These are phyloP conservation scores for Echinometra lucunter DNA, from an alignment of 53 echinoderm and acorn worm genomes.

Conservation along the genomic window DNA sequence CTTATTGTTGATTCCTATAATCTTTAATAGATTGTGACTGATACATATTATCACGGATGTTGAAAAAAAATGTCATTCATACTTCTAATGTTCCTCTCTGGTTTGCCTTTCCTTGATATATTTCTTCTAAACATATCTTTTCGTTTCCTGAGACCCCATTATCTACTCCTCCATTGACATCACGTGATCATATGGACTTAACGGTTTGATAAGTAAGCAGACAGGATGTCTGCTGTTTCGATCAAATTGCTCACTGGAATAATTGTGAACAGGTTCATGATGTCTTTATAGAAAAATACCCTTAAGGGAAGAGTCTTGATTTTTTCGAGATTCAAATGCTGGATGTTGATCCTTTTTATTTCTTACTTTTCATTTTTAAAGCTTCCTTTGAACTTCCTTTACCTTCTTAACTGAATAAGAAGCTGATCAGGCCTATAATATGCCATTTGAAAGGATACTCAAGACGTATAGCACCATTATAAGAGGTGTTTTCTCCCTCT, in stretches of 20 bases:
- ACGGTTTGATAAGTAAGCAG: background rate
- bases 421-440: too few relatives aligned
- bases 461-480: too few relatives aligned
- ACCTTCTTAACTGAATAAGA: too few relatives aligned
- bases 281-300: background rate
- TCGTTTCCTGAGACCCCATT: background rate
- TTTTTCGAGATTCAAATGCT: background rate
- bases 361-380: too few relatives aligned
- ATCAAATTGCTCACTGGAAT: slow-evolving; percentile 46
- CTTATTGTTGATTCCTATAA: too few relatives aligned
- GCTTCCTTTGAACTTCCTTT: too few relatives aligned
- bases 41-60: too few relatives aligned
- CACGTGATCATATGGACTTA: slow-evolving; percentile 21
- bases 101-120: background rate
- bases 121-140: background rate
- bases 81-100: background rate
- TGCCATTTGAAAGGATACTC: too few relatives aligned
- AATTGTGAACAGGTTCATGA: slow-evolving; percentile 16
- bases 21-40: too few relatives aligned
- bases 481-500: too few relatives aligned
- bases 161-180: background rate
- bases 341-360: too few relatives aligned
- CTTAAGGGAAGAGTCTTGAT: background rate
- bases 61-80: too few relatives aligned
- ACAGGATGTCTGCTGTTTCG: slow-evolving; percentile 34